Conservation (phyloP, 2,797 vertebrate genomes). For the Rousettus madagascariensis region DNA sequence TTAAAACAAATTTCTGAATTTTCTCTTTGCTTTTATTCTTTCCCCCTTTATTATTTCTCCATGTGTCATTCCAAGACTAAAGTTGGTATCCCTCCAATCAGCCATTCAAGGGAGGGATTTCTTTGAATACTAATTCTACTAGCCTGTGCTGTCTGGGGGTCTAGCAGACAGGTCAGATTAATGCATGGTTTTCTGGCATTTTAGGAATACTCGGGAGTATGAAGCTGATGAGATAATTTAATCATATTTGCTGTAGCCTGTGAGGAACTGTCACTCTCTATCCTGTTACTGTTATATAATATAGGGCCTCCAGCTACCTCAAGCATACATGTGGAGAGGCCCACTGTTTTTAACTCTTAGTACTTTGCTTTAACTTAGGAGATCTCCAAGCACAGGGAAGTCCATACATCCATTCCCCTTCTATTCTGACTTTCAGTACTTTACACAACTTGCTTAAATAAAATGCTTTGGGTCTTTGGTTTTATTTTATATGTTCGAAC, state of each 20-base stretch:
- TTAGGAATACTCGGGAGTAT: slow-evolving; percentile 41
- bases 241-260: slow-evolving; percentile 61
- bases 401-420: neutral
- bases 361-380: slow-evolving; percentile 50
- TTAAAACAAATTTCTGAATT: slow-evolving; percentile 71
- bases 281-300: slow-evolving; percentile 67
- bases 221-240: slow-evolving; percentile 61
- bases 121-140: slow-evolving; percentile 48
- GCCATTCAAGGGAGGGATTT: slow-evolving; percentile 42
- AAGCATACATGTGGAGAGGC: neutral
- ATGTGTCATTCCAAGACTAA: neutral
- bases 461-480: slow-evolving; percentile 50
- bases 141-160: neutral
- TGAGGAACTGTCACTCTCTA: slow-evolving; percentile 69
- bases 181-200: slow-evolving; percentile 54
- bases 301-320: slow-evolving; percentile 6
- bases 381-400: accelerated
- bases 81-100: slow-evolving; percentile 55
- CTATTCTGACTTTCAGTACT: slow-evolving; percentile 8
- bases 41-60: slow-evolving; percentile 60
- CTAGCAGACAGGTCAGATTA: slow-evolving; percentile 46
- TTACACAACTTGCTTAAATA: neutral
- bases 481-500: slow-evolving; percentile 35
- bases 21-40: slow-evolving; percentile 71
- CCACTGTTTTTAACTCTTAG: neutral